Percentiles rank a stretch among this genome's conserved stretches.
Conservation (phyloP, 2,113 vertebrate species). For the Phoxinus phoxinus region DNA sequence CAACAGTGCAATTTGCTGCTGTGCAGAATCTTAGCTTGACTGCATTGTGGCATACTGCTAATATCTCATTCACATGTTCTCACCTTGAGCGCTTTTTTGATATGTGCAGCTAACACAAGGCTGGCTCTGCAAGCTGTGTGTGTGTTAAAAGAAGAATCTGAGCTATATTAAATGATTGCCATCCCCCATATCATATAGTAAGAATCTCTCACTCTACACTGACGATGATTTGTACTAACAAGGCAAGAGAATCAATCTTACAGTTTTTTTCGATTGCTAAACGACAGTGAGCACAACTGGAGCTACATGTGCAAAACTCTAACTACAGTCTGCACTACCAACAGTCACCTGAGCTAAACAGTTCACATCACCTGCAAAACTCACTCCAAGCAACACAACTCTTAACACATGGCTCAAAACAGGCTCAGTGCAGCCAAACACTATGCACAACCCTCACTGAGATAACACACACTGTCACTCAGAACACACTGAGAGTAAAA, state of each 20-base stretch:
- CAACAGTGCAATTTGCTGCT: slow-evolving; percentile 28
- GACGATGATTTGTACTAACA: slow-evolving; percentile 57
- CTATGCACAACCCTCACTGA: too few relatives aligned
- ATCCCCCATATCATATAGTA: slow-evolving; percentile 60
- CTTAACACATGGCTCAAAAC: too few relatives aligned
- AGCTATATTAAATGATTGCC: slow-evolving; percentile 38
- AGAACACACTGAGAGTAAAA: too few relatives aligned
- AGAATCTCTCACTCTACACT: slow-evolving; percentile 58
- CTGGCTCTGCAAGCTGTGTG: slow-evolving; percentile 84
- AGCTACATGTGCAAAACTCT: too few relatives aligned
- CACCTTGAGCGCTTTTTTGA: slow-evolving; percentile 90
- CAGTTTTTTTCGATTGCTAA: too few relatives aligned
- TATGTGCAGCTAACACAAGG: slow-evolving; percentile 86
- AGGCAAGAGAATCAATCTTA: slow-evolving; percentile 4
- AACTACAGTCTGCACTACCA: too few relatives aligned
- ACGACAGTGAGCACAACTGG: too few relatives aligned
- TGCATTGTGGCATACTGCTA: slow-evolving; percentile 68
- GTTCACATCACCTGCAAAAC: too few relatives aligned
- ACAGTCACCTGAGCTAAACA: too few relatives aligned
- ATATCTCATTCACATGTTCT: slow-evolving; percentile 83
- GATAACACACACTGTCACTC: too few relatives aligned
- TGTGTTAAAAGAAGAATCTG: slow-evolving; percentile 79
- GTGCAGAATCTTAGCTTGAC: slow-evolving; percentile 7
- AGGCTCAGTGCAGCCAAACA: too few relatives aligned
- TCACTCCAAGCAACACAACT: too few relatives aligned